These are phyloP conservation scores for Chroicocephalus ridibundus DNA, from an alignment of 2,113 vertebrate species.

Conservation along the genomic window DNA sequence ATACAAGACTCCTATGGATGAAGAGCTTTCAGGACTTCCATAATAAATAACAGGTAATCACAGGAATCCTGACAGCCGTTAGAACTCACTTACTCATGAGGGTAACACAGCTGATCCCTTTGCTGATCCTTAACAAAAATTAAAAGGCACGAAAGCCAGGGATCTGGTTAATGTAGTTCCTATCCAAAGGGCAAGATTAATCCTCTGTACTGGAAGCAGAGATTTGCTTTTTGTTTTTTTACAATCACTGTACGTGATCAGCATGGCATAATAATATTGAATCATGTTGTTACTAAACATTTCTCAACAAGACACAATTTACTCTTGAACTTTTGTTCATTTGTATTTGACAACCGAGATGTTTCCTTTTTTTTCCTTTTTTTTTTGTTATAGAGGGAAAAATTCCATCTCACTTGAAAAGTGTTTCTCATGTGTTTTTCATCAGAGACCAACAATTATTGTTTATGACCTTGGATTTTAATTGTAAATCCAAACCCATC, in stretches of 20 bases:
- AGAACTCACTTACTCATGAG: neutral
- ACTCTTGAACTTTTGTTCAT: neutral
- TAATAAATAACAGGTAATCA: neutral
- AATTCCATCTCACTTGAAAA: neutral
- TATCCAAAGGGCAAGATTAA: neutral
- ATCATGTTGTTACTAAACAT: neutral
- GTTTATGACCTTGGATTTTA: neutral
- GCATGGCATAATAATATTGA: neutral
- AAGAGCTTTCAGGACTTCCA: neutral
- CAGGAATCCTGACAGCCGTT: neutral
- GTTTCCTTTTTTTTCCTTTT: neutral
- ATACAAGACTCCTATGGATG: neutral
- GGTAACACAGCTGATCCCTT: neutral
- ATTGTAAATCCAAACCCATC: neutral
- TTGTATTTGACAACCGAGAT: neutral
- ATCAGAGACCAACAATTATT: neutral
- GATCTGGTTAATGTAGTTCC: neutral
- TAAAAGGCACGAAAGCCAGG: neutral
- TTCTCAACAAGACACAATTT: neutral
- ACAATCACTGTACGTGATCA: neutral
- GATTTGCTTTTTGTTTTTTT: neutral
- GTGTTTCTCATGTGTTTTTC: slow-evolving; percentile 2
- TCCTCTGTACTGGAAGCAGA: neutral
- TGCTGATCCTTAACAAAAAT: neutral
- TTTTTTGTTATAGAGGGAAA: neutral